Evolutionary conservation across 2,797 vertebrate species (phyloP).

Genomic region (Schizopygopsis pylzovi): DNA sequence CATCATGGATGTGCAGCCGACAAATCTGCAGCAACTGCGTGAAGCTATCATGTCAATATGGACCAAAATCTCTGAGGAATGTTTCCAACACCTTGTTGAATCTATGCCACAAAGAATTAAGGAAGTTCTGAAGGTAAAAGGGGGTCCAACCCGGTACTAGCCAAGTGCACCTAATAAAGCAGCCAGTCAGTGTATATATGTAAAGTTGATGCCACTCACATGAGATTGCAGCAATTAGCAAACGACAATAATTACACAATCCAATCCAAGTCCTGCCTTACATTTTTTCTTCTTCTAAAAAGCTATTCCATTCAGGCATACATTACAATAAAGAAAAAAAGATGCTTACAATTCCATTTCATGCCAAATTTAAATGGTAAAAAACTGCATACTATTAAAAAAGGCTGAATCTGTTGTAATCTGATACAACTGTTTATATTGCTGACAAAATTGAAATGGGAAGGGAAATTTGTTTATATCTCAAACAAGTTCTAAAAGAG

Average conservation of each 20-base stretch:
- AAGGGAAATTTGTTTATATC: background rate
- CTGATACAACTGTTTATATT: background rate
- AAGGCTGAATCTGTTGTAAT: constrained; percentile 1
- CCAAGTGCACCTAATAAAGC: too few relatives aligned
- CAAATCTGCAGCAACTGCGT: too few relatives aligned
- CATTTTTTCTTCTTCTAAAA: background rate
- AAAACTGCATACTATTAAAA: background rate
- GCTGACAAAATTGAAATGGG: background rate
- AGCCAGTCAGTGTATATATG: too few relatives aligned
- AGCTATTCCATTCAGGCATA: background rate
- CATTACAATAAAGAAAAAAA: background rate
- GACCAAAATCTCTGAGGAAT: too few relatives aligned
- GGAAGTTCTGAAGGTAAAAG: too few relatives aligned
- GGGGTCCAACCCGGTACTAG: too few relatives aligned
- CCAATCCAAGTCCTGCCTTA: background rate
- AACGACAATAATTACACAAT: background rate
- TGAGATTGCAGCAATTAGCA: background rate
- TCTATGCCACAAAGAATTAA: too few relatives aligned
- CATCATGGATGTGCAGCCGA: too few relatives aligned
- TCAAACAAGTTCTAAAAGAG: background rate
- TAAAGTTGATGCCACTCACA: background rate
- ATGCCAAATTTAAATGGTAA: background rate
- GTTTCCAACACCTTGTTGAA: too few relatives aligned
- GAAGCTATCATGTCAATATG: too few relatives aligned
- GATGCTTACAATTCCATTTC: background rate